Evolutionary conservation across 1,140 invertebrate species (phyloP).

Genomic region (Drosophila biarmipes): DNA sequence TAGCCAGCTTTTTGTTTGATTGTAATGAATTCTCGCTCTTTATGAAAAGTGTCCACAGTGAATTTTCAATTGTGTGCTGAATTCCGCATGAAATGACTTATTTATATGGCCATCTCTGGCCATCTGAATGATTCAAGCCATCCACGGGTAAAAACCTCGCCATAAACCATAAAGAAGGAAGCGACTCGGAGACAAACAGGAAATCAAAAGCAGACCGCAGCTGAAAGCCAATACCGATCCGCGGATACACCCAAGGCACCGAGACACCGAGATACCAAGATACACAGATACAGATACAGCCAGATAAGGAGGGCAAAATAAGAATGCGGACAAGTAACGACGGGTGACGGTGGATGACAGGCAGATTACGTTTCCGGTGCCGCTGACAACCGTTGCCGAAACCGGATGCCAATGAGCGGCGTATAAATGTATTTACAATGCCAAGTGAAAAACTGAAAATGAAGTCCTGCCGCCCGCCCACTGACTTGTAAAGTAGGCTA

Average conservation of each 20-base stretch:
- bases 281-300: too few relatives aligned
- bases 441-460: conserved; percentile 39
- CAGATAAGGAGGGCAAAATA: conserved; percentile 29
- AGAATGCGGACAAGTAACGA: conserved; percentile 40
- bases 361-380: conserved; percentile 80
- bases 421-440: conserved; percentile 81
- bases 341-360: conserved; percentile 70
- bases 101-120: conserved; percentile 22
- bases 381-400: conserved; percentile 67
- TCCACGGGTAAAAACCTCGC: conserved; percentile 34
- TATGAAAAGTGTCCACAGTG: conserved; percentile 9
- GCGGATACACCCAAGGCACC: conserved; percentile 64
- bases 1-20: conserved; percentile 24
- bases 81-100: conserved; percentile 28
- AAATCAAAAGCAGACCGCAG: conserved; percentile 73
- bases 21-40: conserved; percentile 32
- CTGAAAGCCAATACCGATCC: conserved; percentile 61
- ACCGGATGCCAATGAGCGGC: conserved; percentile 75
- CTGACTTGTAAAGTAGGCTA: conserved; percentile 37
- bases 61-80: conserved; percentile 35
- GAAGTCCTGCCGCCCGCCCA: conserved; percentile 23
- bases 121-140: conserved; percentile 16
- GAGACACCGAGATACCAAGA: conserved; percentile 30
- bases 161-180: conserved; percentile 25
- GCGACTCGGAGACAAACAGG: conserved; percentile 68